Evolutionary conservation across 2,888 invertebrate species (phyloP), one percentile per base, ranked within the genome.

Genomic region (Strigamia crassipes): DNA sequence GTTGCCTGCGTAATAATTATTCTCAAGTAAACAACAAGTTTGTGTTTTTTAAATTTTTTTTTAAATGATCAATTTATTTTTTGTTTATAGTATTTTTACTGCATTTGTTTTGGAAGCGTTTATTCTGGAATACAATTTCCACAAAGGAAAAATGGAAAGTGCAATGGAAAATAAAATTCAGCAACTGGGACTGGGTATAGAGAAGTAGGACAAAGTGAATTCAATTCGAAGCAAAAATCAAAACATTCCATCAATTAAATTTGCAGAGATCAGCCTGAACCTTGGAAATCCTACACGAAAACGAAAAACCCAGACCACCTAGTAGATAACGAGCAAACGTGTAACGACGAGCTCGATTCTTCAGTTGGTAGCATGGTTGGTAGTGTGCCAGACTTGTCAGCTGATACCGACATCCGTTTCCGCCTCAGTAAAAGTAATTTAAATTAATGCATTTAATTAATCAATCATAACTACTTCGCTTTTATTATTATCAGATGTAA

Each of bases 41-140:
- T 6, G 6, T 79, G 0, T 82, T 27, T 18, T 13, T 12, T 51
- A 10, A 9, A 15, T 13, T 15, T 13, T 78, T 13, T 78, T 78
- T 13, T 41, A 4, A 27, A 27, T 27, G 27, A 27, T 27, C 27
- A 3, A 27, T 27, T 27, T 27, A 27, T 27, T 27, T 79, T 82
- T 27, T n/a, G n/a, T n/a, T n/a, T n/a, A n/a, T 86, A 89, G 89
- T 84, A 89, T 89, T 80, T 89, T 89, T 85, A 88, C 88, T 31
- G 89, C 89, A 6, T 89, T 89, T 85, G 87, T 89, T 21, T 86
- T 89, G 83, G 89, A 89, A 85, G 89, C 88, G 0, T 89, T 89
- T 84, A 87, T 89, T 73, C 84, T 89, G 84, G 89, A 89, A 85
- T 89, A 88, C 84, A 86, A 86, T 12, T 84, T 89, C 23, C 86